Evolutionary conservation across 2,888 invertebrate species (phyloP), one percentile per base, ranked within the genome.

Genomic region (Cerceris ruficornis): DNA sequence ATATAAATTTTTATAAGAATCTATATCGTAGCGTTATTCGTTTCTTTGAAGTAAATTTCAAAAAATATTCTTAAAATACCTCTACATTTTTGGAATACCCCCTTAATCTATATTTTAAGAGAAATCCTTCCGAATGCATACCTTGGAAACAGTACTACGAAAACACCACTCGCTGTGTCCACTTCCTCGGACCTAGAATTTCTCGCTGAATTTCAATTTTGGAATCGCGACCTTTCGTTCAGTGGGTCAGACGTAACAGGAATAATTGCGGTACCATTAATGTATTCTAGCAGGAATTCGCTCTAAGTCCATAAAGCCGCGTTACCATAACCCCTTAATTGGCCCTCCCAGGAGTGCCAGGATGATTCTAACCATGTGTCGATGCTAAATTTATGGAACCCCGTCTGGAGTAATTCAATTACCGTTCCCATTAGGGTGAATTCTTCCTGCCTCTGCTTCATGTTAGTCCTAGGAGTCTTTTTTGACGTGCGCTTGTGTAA

Each of bases 251-350:
- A 72, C 69, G 58, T 57, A 61, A 43, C 65, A 62, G 76, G 68
- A 69, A 86, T 87, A 87, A 79, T 85, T 83, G 67, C 66, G 62
- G 82, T 86, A 58, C 73, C 72, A 73, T 69, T 80, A 80, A 80
- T 80, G 79, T 67, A 79, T 80, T 80, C 79, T 52, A 70, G 43
- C 74, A 80, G 80, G 81, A 85, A 83, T 84, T 78, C 79, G 79
- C 75, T 80, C 75, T 78, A 81, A 81, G 83, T 87, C 82, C 83
- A 84, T 88, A 88, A 88, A 88, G 82, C 84, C 85, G 65, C 69
- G 80, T 72, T 85, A 86, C 83, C 75, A 85, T 86, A 80, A 85
- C 86, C 81, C 81, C 82, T 85, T 86, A 85, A 86, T 86, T 88
- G 85, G 83, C 82, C 84, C 72, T 85, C 84, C 85, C 86, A 67